phyloP scores from a whole-genome alignment of 2,888 invertebrate genomes.

The Bombylius major region DNA sequence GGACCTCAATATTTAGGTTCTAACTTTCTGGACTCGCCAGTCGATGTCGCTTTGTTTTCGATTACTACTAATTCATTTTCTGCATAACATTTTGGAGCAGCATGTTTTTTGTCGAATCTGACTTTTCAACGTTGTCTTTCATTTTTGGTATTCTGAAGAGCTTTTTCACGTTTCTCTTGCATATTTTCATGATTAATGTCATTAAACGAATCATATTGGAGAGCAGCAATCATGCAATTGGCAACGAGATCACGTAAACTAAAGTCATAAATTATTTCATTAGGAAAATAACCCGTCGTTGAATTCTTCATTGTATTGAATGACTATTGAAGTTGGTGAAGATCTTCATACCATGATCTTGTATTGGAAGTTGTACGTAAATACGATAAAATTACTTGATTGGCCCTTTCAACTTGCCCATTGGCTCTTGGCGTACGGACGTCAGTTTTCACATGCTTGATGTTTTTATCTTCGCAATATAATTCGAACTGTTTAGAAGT shows the following conservation, averaged over 20 bases:
- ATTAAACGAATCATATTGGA: too few species aligned
- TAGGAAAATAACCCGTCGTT: constrained; percentile 11
- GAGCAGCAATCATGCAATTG: too few species aligned
- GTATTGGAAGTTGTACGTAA: constrained; percentile 14
- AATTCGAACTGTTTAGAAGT: constrained; percentile 17
- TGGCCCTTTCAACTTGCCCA: constrained; percentile 14
- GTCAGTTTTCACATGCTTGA: constrained; percentile 18
- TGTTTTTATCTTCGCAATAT: constrained; percentile 14
- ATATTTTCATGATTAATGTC: too few species aligned
- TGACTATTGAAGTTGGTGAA: constrained; percentile 13
- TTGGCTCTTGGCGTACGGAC: constrained; percentile 17
- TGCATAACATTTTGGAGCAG: too few species aligned
- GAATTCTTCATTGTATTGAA: constrained; percentile 11
- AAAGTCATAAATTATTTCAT: constrained; percentile 15
- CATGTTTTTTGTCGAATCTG: too few species aligned
- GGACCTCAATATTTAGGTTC: too few species aligned
- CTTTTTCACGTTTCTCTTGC: too few species aligned
- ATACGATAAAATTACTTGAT: constrained; percentile 14
- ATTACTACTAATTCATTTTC: too few species aligned
- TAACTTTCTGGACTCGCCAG: too few species aligned
- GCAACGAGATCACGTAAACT: constrained; percentile 3
- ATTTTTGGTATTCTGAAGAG: too few species aligned
- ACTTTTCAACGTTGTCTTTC: too few species aligned
- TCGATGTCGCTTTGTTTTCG: too few species aligned
- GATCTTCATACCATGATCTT: constrained; percentile 10